These are phyloP conservation scores for Leptodactylus fallax DNA, from an alignment of 2,797 vertebrate species.

Conservation along the genomic window DNA sequence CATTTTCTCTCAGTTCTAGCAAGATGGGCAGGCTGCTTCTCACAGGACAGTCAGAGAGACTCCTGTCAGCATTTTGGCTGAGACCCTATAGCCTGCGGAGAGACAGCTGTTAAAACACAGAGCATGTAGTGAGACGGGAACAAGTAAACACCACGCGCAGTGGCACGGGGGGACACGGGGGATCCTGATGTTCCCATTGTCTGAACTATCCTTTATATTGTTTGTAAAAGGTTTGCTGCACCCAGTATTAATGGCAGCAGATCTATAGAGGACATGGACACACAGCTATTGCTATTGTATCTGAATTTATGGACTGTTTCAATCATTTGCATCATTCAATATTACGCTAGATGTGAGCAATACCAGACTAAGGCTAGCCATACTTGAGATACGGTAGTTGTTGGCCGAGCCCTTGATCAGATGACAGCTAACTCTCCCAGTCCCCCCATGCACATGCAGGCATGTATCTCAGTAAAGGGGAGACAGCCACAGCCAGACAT, in stretches of 20 bases:
- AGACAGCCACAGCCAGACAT: too few species aligned
- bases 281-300: neutral
- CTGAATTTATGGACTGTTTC: too few species aligned
- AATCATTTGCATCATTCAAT: too few species aligned
- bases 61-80: slow-evolving; percentile 40
- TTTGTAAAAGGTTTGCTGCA: neutral
- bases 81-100: slow-evolving; percentile 36
- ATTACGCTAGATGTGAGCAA: too few species aligned
- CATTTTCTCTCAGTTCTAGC: neutral
- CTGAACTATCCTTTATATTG: neutral
- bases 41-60: neutral
- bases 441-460: too few species aligned
- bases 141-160: slow-evolving; percentile 31
- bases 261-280: neutral
- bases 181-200: neutral
- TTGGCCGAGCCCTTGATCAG: too few species aligned
- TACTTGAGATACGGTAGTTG: too few species aligned
- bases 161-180: too few species aligned
- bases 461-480: too few species aligned
- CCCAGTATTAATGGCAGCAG: neutral
- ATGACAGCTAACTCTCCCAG: too few species aligned
- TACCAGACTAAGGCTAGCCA: too few species aligned
- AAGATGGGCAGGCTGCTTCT: slow-evolving; percentile 32
- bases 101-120: slow-evolving; percentile 60
- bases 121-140: slow-evolving; percentile 23